Base-by-base conservation (phyloP, 1,140 invertebrate species). In the Macrobrachium nipponense region DNA sequence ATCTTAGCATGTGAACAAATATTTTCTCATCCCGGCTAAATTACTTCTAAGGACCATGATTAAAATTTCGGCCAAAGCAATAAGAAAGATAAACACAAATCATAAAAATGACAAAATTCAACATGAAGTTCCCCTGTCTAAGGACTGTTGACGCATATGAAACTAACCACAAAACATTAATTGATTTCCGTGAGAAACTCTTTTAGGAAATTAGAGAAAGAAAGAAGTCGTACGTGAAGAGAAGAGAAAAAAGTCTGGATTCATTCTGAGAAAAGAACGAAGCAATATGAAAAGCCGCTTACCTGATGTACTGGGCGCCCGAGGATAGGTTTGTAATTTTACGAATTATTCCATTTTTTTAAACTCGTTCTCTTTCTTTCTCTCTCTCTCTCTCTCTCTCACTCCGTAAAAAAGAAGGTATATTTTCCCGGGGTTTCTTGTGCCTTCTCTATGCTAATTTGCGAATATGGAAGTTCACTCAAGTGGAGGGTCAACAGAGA, bases 331-430 rank as follows among this genome's bases (percentile, higher is more conserved):
- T 72, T 80, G 83, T 86, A 86, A 86, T 86, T 86, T 86, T 86
- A 86, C 83, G 83, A 86, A 86, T 86, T 86, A 86, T 86, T 86
- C 83, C 83, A 86, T 86, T 73, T 64, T 61, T 80, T 64, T 64
- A 62, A 62, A 61, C 15, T 44, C 43, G n/a, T n/a, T n/a, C n/a
- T n/a, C n/a, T n/a, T 64, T 15, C 58, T 83, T 75, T 83, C 76
- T 62, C 60, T 76, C 61, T 68, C 58, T 84, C 61, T 59, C 17
- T 62, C 58, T 78, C 75, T 59, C 17, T 51, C 43, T 78, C 58
- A 66, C 51, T 80, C 44, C 20, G 27, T 79, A 23, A 15, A 83
- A 83, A 82, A 75, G 60, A 51, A 82, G 23, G 75, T 61, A 82
- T 59, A 66, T 72, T 85, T 79, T 73, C 44, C 73, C 36, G 51